Conservation (phyloP, 2,113 vertebrate genomes). For the Hypomesus transpacificus region DNA sequence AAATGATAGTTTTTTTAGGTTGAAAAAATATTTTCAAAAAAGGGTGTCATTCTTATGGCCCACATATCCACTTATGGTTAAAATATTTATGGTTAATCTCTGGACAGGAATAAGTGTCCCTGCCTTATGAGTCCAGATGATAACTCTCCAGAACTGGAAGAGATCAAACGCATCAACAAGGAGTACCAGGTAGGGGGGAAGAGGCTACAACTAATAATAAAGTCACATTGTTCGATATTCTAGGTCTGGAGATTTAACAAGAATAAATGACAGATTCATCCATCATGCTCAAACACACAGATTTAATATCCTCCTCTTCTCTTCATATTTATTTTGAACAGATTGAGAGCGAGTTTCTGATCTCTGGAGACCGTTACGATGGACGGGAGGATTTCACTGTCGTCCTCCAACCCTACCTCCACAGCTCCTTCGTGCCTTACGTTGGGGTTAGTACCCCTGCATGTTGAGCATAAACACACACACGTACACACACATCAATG, state of each 20-base stretch:
- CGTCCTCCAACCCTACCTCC: constrained; percentile 83
- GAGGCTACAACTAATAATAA: background rate
- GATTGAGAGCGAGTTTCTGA: constrained; percentile 57
- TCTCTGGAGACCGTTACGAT: constrained; percentile 68
- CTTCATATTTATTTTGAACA: constrained; percentile 18
- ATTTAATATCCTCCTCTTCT: background rate
- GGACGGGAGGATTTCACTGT: constrained; percentile 77
- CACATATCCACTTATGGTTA: too few species aligned
- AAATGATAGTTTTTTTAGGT: background rate
- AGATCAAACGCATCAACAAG: constrained; percentile 76
- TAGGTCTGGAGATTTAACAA: background rate
- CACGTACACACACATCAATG: too few species aligned
- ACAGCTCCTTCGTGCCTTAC: constrained; percentile 71
- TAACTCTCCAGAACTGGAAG: constrained; percentile 68
- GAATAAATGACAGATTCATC: background rate
- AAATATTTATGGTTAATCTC: background rate
- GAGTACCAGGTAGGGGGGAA: constrained; percentile 78
- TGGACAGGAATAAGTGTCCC: constrained; percentile 74
- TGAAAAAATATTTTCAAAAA: background rate
- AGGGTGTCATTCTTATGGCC: background rate
- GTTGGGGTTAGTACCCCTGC: constrained; percentile 68
- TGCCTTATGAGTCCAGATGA: constrained; percentile 74
- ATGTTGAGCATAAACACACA: background rate
- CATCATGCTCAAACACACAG: too few species aligned
- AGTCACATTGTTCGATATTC: background rate